Evolutionary conservation across 2,888 invertebrate genomes (phyloP), one percentile per base, ranked within the genome.

Genomic region (Dendrolimus pini): DNA sequence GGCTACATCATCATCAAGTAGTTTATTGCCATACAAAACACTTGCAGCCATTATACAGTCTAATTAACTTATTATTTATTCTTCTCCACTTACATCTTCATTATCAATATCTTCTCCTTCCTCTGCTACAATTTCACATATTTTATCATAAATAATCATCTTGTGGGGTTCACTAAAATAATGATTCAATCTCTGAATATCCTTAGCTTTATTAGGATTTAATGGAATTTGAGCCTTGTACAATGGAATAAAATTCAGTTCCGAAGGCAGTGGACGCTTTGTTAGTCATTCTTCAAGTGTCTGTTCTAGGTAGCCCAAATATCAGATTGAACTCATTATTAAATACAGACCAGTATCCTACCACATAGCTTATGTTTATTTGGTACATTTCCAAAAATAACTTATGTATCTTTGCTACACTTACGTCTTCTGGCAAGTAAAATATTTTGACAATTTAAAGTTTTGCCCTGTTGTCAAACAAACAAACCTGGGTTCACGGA

Each of bases 111-210:
- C 18, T 18, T 18, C 18, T 18, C 18, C 18, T 55, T 55, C 47
- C 47, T 47, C 55, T 55, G 55, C 55, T 55, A 55, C 55, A 53
- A 54, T 59, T 56, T 59, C 54, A 58, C 58, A 58, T 58, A 58
- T 55, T 56, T 56, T 58, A 56, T 58, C 55, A 58, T 58, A 55
- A 58, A 58, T 58, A 55, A 58, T 59, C 58, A 59, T 59, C 58
- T 56, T 59, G 58, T 59, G 18, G 55, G 54, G 58, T 59, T 59
- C 59, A 59, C 59, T 59, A 47, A 59, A 59, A 59, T 41, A 59
- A 59, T 56, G 59, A 56, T 59, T 56, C 52, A 59, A 59, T 59
- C 55, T 56, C 56, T 59, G 56, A 59, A 56, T 41, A 59, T 59
- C 59, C 41, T 56, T 59, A 54, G 53, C 53, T 59, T 53, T 54